Percentiles rank a stretch among this genome's conserved stretches.
These are phyloP conservation scores for human DNA, from an alignment of 2,113 vertebrate species.

Conservation along the genomic window DNA sequence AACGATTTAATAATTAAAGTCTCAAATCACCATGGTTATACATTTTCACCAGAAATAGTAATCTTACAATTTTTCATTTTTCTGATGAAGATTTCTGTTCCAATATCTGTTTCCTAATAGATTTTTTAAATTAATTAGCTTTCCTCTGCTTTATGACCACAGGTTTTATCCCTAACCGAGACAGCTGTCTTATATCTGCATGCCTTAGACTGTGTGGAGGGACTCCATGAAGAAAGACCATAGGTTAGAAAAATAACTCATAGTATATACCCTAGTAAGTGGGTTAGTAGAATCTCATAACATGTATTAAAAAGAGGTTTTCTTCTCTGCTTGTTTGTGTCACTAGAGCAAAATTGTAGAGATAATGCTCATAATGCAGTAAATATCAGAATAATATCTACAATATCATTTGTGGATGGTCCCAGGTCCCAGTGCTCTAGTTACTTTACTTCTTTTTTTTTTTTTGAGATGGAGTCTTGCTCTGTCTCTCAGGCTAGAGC, in stretches of 20 bases:
- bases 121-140: constrained; percentile 13
- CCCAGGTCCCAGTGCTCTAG: neutral
- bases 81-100: constrained; percentile 31
- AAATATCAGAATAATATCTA: constrained; percentile 22
- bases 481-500: too few species aligned
- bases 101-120: neutral
- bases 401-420: constrained; percentile 28
- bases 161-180: neutral
- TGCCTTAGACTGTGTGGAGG: constrained; percentile 1
- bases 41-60: constrained; percentile 39
- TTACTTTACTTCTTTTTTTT: neutral
- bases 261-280: neutral
- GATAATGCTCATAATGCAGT: constrained; percentile 35
- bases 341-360: constrained; percentile 40
- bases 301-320: constrained; percentile 7
- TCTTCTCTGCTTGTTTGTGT: constrained; percentile 35
- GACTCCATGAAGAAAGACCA: neutral
- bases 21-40: constrained; percentile 34
- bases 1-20: constrained; percentile 40
- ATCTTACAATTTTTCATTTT: constrained; percentile 51
- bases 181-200: neutral
- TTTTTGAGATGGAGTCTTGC: too few species aligned
- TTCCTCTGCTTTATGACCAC: constrained; percentile 26
- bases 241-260: neutral
- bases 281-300: neutral